Evolutionary conservation across 2,113 vertebrate species (phyloP).

Genomic region (Pachycephala philippinensis): DNA sequence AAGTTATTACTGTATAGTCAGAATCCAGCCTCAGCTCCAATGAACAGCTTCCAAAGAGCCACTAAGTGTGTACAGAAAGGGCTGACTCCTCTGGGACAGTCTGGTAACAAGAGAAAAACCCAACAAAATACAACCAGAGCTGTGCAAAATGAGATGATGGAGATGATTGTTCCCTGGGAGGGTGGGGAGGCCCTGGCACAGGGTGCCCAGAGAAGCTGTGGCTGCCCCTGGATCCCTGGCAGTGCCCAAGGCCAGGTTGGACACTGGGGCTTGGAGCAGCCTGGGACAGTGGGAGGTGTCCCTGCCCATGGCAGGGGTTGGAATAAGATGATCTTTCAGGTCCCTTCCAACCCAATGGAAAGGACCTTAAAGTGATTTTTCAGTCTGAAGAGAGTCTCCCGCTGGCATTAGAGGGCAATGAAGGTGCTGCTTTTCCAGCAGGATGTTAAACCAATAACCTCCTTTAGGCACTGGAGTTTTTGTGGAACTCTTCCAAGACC

Average conservation of each 20-base stretch:
- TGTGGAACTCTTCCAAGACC: background rate
- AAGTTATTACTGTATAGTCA: background rate
- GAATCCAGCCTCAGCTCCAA: background rate
- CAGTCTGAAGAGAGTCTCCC: background rate
- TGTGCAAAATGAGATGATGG: background rate
- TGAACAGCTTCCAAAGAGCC: background rate
- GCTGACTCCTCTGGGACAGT: background rate
- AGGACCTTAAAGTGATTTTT: too few relatives aligned
- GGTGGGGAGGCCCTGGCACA: background rate
- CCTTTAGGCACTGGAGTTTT: background rate
- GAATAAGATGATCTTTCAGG: fast-evolving
- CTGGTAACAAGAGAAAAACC: background rate
- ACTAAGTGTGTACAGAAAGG: background rate
- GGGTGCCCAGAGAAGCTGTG: background rate
- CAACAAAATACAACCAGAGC: background rate
- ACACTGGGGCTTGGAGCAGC: background rate
- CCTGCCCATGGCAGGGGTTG: background rate
- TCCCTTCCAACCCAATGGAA: background rate
- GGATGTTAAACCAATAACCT: background rate
- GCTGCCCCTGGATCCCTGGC: background rate
- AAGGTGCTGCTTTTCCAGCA: background rate
- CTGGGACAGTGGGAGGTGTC: background rate
- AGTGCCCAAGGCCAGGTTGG: background rate
- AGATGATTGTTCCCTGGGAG: background rate
- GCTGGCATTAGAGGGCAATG: background rate